Percentiles rank a stretch among this genome's conserved stretches.
These are phyloP conservation scores for Coendou prehensilis DNA, from an alignment of 2,797 vertebrate species.

Conservation along the genomic window DNA sequence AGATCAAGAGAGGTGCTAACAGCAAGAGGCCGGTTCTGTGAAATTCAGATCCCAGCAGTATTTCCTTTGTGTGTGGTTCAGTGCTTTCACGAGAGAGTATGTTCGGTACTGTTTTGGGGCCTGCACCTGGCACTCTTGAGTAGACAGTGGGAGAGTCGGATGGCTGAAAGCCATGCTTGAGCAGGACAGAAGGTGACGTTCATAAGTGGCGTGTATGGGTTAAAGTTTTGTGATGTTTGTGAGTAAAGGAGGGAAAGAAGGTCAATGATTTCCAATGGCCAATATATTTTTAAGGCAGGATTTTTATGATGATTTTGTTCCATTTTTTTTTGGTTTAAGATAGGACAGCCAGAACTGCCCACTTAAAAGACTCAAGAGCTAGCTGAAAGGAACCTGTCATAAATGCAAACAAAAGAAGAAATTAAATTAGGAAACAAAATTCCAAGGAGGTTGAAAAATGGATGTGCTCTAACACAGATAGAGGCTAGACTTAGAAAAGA, in stretches of 20 bases:
- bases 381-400: not conserved
- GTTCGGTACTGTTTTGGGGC: not conserved
- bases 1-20: not conserved
- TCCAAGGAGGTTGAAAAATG: not conserved
- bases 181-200: not conserved
- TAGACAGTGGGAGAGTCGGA: not conserved
- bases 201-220: fast-evolving
- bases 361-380: not conserved
- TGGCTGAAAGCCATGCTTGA: not conserved
- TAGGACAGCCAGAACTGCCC: not conserved
- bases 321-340: not conserved
- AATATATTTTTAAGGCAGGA: not conserved
- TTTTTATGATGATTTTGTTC: not conserved
- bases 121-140: no score
- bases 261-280: not conserved
- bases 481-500: not conserved
- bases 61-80: not conserved
- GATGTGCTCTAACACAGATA: not conserved
- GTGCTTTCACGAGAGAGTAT: not conserved
- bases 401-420: not conserved
- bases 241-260: not conserved
- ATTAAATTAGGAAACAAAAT: slow-evolving; percentile 43
- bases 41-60: not conserved
- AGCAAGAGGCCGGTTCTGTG: not conserved
- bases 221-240: not conserved